Base-by-base conservation (phyloP, 2,797 vertebrate species). In the Eurystomus glaucurus region DNA sequence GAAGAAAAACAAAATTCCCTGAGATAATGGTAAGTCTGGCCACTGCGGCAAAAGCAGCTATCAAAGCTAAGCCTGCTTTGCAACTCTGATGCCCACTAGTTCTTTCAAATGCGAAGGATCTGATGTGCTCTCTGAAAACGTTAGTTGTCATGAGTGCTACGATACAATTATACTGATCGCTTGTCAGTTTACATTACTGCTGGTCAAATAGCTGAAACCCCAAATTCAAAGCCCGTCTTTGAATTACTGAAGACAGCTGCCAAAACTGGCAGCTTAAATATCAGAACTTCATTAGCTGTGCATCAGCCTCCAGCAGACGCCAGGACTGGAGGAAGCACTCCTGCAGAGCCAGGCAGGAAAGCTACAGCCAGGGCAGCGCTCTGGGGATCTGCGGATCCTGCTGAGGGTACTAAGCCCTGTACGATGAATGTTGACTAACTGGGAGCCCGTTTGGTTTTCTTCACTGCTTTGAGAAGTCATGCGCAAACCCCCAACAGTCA, bases 71-170 rank as follows among this genome's bases (percentile, higher is more conserved):
- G 66, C 41, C n/a, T 1, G 2, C 28, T 79, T 74, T 41, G 46
- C 66, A 76, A 39, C 62, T 51, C 46, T 18, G 41, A 70, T 71
- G 54, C 37, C 29, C 33, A 4, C 12, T 4, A 11, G 23, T 71
- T 60, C 60, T 58, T 77, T 23, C 33, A 51, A 19, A 33, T 33
- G 33, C 33, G 37, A 54, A 88, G 83, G 41, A 31, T 89, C 60
- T 85, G 83, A 77, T 60, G 83, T 16, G 54, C 80, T 92, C 55
- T 94, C 69, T 68, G 55, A 29, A 93, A 95, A 95, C 43, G 81
- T 39, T 43, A 64, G 8, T n/a, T 90, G 83, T 88, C 88, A 10
- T 5, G 61, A 76, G 85, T 8, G 31, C 74, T 45, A 15, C 3
- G 35, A 45, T 17, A 46, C 66, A 79, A 92, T 57, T 79, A 82